phyloP scores from a whole-genome alignment of 2,113 vertebrate species.

The Hucho hucho region DNA sequence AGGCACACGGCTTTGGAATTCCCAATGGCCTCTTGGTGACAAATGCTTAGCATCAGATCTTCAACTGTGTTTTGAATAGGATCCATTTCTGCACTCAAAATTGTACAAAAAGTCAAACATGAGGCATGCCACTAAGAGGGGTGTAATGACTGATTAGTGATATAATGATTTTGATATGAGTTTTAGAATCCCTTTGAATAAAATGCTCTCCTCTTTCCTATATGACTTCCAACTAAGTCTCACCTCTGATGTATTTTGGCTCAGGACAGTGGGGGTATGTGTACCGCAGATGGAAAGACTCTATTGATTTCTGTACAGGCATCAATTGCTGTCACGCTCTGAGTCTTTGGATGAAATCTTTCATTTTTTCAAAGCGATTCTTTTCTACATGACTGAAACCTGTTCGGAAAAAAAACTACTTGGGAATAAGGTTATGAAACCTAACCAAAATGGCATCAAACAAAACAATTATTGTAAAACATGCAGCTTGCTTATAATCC shows the following conservation, averaged over 20 bases:
- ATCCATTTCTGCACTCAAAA: constrained; percentile 50
- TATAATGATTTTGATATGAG: too few relatives aligned
- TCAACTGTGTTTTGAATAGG: constrained; percentile 55
- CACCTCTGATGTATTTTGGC: constrained; percentile 44
- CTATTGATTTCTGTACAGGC: constrained; percentile 33
- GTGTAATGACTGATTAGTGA: background rate
- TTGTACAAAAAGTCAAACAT: background rate
- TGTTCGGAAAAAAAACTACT: background rate
- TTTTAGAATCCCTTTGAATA: too few relatives aligned
- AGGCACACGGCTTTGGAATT: constrained; percentile 49
- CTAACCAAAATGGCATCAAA: too few relatives aligned
- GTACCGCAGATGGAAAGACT: constrained; percentile 38
- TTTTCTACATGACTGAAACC: constrained; percentile 58
- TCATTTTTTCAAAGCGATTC: constrained; percentile 52
- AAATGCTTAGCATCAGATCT: constrained; percentile 56
- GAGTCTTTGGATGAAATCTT: constrained; percentile 31
- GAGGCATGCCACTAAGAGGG: too few relatives aligned
- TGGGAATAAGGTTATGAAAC: too few relatives aligned
- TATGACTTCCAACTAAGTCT: background rate
- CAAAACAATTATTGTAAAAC: too few relatives aligned
- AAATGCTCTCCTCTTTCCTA: too few relatives aligned
- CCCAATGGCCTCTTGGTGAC: constrained; percentile 40
- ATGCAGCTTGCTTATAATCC: too few relatives aligned
- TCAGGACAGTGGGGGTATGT: constrained; percentile 50
- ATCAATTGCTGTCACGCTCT: background rate